phyloP scores from a whole-genome alignment of 2,113 vertebrate genomes.

The Ifrita kowaldi region DNA sequence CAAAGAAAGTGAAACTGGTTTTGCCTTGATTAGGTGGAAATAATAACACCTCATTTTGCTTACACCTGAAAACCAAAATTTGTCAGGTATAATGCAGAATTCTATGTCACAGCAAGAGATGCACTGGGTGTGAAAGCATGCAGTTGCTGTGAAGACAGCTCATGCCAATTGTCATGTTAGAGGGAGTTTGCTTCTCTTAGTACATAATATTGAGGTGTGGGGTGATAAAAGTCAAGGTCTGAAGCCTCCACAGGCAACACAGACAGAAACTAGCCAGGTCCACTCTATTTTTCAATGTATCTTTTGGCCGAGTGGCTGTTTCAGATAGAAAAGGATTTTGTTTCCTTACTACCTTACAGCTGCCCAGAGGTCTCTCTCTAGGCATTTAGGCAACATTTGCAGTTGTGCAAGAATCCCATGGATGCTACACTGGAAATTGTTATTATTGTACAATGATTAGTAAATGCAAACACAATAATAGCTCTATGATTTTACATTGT shows the following conservation, averaged over 20 bases:
- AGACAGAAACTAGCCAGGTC: no score
- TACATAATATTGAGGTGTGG: rapidly evolving
- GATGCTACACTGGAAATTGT: neutral
- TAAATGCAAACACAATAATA: neutral
- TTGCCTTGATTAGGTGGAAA: slow-evolving; percentile 33
- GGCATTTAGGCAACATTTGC: neutral
- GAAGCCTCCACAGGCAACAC: neutral
- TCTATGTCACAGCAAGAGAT: neutral
- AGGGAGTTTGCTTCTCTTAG: neutral
- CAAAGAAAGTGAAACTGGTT: slow-evolving; percentile 56
- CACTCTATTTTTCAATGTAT: neutral
- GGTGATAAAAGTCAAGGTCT: neutral
- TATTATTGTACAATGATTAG: neutral
- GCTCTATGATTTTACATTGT: neutral
- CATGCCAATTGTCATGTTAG: rapidly evolving
- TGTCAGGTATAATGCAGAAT: neutral
- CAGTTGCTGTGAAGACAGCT: neutral
- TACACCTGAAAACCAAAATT: neutral
- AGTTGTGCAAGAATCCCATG: neutral
- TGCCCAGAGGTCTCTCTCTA: neutral
- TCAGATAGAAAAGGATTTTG: neutral
- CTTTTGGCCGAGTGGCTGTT: neutral
- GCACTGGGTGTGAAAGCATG: neutral
- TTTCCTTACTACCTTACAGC: neutral
- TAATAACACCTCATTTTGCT: neutral